phyloP scores from a whole-genome alignment of 2,797 vertebrate species.

The Gymnoscopelus microlampas region DNA sequence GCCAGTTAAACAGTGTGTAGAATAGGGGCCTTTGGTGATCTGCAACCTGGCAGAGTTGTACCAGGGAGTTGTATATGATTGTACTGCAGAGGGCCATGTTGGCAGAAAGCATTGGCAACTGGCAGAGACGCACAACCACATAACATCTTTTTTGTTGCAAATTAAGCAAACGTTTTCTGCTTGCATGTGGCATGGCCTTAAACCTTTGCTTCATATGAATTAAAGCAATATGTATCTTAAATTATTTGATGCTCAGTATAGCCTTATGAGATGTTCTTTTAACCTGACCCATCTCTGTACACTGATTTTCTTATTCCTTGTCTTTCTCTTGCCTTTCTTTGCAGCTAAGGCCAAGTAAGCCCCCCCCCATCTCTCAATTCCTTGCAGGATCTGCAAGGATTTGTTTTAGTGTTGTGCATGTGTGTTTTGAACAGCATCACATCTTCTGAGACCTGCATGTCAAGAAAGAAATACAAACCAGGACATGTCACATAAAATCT shows the following conservation, averaged over 20 bases:
- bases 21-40: constrained; percentile 32
- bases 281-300: constrained; percentile 24
- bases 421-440: constrained; percentile 77
- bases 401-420: constrained; percentile 82
- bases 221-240: constrained; percentile 9
- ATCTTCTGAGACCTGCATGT: constrained; percentile 79
- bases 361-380: constrained; percentile 58
- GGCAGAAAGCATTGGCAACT: constrained; percentile 29
- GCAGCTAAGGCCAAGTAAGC: constrained; percentile 77
- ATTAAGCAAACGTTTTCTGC: constrained; percentile 18
- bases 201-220: constrained; percentile 22
- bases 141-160: constrained; percentile 12
- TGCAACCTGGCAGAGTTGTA: constrained; percentile 4
- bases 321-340: constrained; percentile 56
- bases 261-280: constrained; percentile 22
- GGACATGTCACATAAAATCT: constrained; percentile 53
- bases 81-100: constrained; percentile 12
- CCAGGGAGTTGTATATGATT: constrained; percentile 35
- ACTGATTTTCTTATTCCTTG: constrained; percentile 55
- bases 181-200: constrained; percentile 46
- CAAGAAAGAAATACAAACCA: constrained; percentile 50
- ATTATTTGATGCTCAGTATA: constrained; percentile 28
- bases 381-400: constrained; percentile 71
- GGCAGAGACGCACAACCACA: constrained; percentile 20
- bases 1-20: constrained; percentile 39